phyloP scores from a whole-genome alignment of 2,888 invertebrate genomes.

The Epicampocera succincta region DNA sequence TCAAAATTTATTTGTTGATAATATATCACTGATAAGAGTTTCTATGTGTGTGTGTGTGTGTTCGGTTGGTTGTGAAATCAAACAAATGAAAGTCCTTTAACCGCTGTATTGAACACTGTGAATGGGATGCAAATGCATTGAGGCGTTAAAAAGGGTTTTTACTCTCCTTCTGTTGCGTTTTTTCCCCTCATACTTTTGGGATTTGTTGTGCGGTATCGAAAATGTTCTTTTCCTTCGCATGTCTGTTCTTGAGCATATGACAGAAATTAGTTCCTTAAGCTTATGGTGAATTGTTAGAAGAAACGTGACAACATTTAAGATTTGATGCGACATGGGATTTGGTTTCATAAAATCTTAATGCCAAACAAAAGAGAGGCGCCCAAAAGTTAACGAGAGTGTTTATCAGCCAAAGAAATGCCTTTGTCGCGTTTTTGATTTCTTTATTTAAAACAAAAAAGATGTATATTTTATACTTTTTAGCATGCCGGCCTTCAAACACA shows the following conservation, averaged over 20 bases:
- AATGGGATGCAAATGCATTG: constrained; percentile 65
- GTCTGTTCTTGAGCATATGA: constrained; percentile 60
- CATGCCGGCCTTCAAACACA: too few relatives aligned
- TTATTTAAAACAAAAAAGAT: too few relatives aligned
- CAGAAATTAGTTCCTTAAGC: constrained; percentile 64
- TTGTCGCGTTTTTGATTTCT: too few relatives aligned
- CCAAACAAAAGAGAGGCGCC: too few relatives aligned
- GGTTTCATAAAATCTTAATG: background rate
- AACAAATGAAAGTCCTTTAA: constrained; percentile 19
- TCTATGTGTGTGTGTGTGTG: constrained; percentile 25
- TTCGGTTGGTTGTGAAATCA: constrained; percentile 14
- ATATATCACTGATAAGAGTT: constrained; percentile 61
- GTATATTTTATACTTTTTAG: too few relatives aligned
- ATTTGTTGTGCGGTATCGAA: constrained; percentile 53
- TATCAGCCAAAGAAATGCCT: too few relatives aligned
- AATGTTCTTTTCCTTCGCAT: constrained; percentile 1
- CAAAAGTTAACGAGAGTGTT: too few relatives aligned
- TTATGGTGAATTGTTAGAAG: constrained; percentile 52
- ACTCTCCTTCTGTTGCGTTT: constrained; percentile 29
- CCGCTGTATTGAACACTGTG: constrained; percentile 7
- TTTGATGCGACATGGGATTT: constrained; percentile 8
- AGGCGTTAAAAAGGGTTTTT: constrained; percentile 62
- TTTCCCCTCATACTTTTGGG: constrained; percentile 17
- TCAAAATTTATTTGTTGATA: constrained; percentile 44
- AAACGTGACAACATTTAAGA: constrained; percentile 47